Conservation (phyloP, 2,888 invertebrate genomes). For the Eueremaeus valkanovi region DNA sequence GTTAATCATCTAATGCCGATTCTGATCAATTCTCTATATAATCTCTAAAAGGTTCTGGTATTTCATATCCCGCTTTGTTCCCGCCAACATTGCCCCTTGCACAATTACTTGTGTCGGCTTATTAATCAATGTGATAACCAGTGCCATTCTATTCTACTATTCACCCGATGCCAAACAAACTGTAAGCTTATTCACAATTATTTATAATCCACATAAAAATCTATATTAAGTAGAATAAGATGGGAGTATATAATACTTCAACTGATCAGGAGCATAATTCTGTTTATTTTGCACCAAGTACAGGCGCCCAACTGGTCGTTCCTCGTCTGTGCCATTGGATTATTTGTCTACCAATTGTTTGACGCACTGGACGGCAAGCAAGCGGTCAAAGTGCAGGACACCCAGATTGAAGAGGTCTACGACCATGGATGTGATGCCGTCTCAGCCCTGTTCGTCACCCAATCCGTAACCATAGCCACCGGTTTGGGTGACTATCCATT, state of each 20-base stretch:
- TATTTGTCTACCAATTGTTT: conserved; percentile 94
- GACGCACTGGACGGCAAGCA: conserved; percentile 99
- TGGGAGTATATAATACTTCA: not conserved
- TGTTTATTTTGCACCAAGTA: conserved; percentile 50
- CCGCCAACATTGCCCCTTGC: conserved; percentile 96
- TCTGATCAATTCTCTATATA: too few relatives aligned
- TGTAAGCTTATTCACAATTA: not conserved
- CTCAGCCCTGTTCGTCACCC: conserved; percentile 84
- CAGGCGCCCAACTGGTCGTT: conserved; percentile 88
- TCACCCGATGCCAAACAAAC: conserved; percentile 81
- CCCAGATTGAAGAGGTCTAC: conserved; percentile 94
- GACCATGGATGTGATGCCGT: conserved; percentile 99
- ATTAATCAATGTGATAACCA: conserved; percentile 83
- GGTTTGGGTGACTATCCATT: conserved; percentile 85
- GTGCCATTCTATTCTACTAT: conserved; percentile 83
- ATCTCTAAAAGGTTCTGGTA: conserved; percentile 82
- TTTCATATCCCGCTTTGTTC: conserved; percentile 82
- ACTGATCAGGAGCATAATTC: conserved; percentile 52
- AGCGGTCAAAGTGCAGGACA: conserved; percentile 86
- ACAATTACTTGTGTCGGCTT: conserved; percentile 91
- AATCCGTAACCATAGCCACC: conserved; percentile 88
- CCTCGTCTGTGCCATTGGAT: conserved; percentile 81
- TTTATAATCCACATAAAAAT: not conserved
- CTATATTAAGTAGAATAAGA: not conserved
- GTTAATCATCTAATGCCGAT: not conserved